These are phyloP conservation scores for Stomatorhinus ivindoensis DNA, from an alignment of 2,113 vertebrate species.

Conservation along the genomic window DNA sequence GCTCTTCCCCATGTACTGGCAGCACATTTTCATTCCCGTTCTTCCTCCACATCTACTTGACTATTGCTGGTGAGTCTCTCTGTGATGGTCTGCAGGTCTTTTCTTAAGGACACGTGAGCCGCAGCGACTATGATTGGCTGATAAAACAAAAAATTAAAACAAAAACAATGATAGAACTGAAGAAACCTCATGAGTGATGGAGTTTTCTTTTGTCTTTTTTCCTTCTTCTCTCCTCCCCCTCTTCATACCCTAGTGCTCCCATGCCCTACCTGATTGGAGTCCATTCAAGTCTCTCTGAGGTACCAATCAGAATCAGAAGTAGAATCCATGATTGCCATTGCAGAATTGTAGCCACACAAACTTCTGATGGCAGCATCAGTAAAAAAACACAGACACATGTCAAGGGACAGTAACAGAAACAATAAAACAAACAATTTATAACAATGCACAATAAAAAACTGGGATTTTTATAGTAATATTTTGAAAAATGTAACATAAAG, in stretches of 20 bases:
- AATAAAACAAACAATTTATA: not conserved
- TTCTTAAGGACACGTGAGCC: not conserved
- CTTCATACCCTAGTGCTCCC: constrained; percentile 61
- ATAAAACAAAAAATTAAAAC: not conserved
- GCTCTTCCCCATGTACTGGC: constrained; percentile 84
- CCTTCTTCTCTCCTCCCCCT: constrained; percentile 2
- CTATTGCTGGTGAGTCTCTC: constrained; percentile 72
- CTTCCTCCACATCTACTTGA: constrained; percentile 80
- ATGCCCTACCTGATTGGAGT: constrained; percentile 86
- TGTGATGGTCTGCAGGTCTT: not conserved
- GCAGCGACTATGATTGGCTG: not conserved
- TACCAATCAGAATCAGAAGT: constrained; percentile 33
- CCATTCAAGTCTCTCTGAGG: constrained; percentile 76
- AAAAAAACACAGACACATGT: not conserved
- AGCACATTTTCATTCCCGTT: constrained; percentile 84
- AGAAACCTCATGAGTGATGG: not conserved
- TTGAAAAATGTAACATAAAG: not conserved
- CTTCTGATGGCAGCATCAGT: not conserved
- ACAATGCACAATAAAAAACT: not conserved
- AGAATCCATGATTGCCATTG: not conserved
- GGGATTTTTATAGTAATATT: not conserved
- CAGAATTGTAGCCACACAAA: not conserved
- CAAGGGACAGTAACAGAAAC: not conserved
- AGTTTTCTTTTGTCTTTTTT: not conserved
- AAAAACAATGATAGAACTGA: not conserved